Conservation (phyloP, 1,140 invertebrate genomes). For the Bombus huntii region DNA sequence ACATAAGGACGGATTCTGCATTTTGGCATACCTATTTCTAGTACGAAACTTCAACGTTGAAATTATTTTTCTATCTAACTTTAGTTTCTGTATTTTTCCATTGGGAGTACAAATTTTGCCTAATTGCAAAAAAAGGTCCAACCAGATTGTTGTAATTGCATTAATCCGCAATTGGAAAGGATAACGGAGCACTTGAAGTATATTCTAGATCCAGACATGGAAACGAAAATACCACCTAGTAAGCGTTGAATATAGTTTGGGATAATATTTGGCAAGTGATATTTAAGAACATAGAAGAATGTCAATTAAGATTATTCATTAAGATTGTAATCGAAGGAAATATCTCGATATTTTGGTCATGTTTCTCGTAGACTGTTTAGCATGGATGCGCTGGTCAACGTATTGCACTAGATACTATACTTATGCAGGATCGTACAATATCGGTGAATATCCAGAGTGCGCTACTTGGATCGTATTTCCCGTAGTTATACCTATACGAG, state of each 20-base stretch:
- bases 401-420: conserved; percentile 82
- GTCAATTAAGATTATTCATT: no score
- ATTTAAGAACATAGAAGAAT: no score
- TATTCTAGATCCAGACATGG: conserved; percentile 73
- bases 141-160: conserved; percentile 32
- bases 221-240: conserved; percentile 76
- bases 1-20: conserved; percentile 89
- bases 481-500: conserved; percentile 87
- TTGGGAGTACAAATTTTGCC: conserved; percentile 6
- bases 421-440: conserved; percentile 88
- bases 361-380: conserved; percentile 75
- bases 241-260: conserved; percentile 18
- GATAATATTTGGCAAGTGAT: not conserved
- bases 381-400: conserved; percentile 80
- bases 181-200: conserved; percentile 77
- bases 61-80: not conserved
- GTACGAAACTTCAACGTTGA: conserved; percentile 69
- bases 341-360: not conserved
- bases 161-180: conserved; percentile 78
- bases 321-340: not conserved
- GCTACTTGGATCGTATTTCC: conserved; percentile 90
- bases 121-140: conserved; percentile 37
- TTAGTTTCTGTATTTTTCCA: not conserved
- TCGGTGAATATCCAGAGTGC: conserved; percentile 86
- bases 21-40: conserved; percentile 89